A percentile compares a stretch with the other conserved stretches of the same genome.
These are phyloP conservation scores for Coelopa frigida DNA, from an alignment of 1,140 invertebrate species.

Conservation along the genomic window DNA sequence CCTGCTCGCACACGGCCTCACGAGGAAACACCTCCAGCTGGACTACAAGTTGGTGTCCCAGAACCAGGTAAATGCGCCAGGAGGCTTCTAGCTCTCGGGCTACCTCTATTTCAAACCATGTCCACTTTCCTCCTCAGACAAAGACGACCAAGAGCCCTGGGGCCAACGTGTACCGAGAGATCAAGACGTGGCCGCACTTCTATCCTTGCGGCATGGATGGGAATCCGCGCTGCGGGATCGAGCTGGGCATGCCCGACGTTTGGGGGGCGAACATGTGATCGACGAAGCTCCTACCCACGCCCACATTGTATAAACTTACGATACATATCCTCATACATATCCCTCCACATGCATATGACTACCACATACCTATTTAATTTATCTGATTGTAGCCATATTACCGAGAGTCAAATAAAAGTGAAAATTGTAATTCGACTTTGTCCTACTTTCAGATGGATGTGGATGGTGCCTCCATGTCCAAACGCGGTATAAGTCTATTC, in stretches of 20 bases:
- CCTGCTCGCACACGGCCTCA: constrained; percentile 36
- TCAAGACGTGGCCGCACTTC: constrained; percentile 44
- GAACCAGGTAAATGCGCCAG: constrained; percentile 40
- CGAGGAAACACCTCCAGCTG: constrained; percentile 27
- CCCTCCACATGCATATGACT: no score
- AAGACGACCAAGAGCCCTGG: constrained; percentile 49
- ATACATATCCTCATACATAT: no score
- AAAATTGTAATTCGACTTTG: no score
- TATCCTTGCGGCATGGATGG: constrained; percentile 23
- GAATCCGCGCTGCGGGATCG: constrained; percentile 25
- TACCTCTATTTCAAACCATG: not conserved
- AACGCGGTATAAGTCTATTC: no score
- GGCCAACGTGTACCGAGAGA: constrained; percentile 44
- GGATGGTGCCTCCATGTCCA: no score
- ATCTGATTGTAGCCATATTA: no score
- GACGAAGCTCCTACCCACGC: no score
- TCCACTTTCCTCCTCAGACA: constrained; percentile 20
- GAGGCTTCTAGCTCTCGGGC: not conserved
- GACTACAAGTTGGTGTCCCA: constrained; percentile 45
- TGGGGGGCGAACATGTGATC: constrained; percentile 25
- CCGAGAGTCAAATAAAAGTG: no score
- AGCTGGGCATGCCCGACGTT: constrained; percentile 28
- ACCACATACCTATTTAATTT: no score
- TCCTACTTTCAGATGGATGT: no score
- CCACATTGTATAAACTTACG: no score